Evolutionary conservation across 1,140 invertebrate species (phyloP).

Genomic region (Achroia grisella): DNA sequence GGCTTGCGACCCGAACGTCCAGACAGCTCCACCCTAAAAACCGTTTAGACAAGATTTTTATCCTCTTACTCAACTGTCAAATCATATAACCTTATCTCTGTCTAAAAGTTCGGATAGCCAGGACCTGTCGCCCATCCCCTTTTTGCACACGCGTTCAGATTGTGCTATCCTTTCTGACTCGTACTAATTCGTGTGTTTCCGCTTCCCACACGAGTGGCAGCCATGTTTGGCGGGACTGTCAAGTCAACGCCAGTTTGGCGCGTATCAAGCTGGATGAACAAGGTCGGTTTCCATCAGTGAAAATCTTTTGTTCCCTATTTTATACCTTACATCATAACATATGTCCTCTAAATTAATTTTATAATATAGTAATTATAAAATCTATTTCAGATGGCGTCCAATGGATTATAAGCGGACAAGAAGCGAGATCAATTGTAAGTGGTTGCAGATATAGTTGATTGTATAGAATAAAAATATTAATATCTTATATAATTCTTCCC

Average conservation of each 20-base stretch:
- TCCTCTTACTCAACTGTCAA: conserved; percentile 53
- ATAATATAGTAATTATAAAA: conserved; percentile 27
- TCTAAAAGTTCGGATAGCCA: conserved; percentile 53
- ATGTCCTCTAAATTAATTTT: conserved; percentile 6
- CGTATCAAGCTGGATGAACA: conserved; percentile 59
- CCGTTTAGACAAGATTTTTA: conserved; percentile 58
- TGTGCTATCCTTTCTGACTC: conserved; percentile 61
- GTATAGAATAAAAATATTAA: conserved; percentile 6
- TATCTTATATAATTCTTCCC: neutral
- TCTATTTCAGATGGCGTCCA: conserved; percentile 34
- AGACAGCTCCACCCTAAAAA: conserved; percentile 73
- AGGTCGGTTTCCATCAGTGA: conserved; percentile 52
- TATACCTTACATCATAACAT: conserved; percentile 9
- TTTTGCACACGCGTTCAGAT: conserved; percentile 48
- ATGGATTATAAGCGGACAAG: neutral
- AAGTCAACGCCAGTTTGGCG: conserved; percentile 68
- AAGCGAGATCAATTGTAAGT: conserved; percentile 2
- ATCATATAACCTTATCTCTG: conserved; percentile 50
- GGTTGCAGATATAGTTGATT: neutral
- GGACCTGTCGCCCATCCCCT: conserved; percentile 60
- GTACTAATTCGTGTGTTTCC: conserved; percentile 68
- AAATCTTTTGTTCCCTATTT: conserved; percentile 18
- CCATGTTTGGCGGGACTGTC: conserved; percentile 70
- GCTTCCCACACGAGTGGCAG: conserved; percentile 66
- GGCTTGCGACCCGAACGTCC: conserved; percentile 50